Evolutionary conservation across 2,113 vertebrate genomes (phyloP).

Genomic region (Eurypyga helias): DNA sequence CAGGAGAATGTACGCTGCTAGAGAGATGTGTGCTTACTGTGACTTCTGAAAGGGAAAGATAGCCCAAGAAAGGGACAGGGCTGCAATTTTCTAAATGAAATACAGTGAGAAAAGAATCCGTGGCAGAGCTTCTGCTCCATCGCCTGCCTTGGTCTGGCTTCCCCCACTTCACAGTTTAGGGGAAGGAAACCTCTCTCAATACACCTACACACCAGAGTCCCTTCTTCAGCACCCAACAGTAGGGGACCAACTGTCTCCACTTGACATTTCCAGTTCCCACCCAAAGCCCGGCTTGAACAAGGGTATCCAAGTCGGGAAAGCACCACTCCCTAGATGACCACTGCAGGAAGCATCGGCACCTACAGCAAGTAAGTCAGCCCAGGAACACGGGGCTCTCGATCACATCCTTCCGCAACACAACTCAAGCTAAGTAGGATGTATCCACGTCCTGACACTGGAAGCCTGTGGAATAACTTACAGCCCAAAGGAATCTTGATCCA

Average conservation of each 20-base stretch:
- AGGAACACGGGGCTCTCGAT: accelerated
- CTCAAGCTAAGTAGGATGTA: background rate
- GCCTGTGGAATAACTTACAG: accelerated
- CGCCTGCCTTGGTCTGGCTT: background rate
- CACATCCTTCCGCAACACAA: background rate
- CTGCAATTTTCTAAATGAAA: background rate
- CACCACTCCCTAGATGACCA: background rate
- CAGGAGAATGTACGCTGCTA: background rate
- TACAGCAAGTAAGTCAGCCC: background rate
- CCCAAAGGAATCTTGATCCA: background rate
- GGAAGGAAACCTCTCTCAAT: background rate
- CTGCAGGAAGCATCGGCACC: background rate
- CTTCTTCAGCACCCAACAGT: background rate
- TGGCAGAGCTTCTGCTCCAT: background rate
- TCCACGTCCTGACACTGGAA: background rate
- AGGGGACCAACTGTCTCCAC: background rate
- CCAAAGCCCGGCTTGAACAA: background rate
- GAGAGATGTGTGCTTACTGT: background rate
- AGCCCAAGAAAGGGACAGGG: background rate
- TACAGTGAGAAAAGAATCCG: background rate
- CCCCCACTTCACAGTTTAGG: background rate
- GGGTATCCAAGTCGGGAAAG: background rate
- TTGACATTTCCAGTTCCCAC: background rate
- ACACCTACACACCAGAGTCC: background rate
- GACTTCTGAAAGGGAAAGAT: background rate